phyloP scores from a whole-genome alignment of 2,797 vertebrate genomes.

The Sebastes reedi region DNA sequence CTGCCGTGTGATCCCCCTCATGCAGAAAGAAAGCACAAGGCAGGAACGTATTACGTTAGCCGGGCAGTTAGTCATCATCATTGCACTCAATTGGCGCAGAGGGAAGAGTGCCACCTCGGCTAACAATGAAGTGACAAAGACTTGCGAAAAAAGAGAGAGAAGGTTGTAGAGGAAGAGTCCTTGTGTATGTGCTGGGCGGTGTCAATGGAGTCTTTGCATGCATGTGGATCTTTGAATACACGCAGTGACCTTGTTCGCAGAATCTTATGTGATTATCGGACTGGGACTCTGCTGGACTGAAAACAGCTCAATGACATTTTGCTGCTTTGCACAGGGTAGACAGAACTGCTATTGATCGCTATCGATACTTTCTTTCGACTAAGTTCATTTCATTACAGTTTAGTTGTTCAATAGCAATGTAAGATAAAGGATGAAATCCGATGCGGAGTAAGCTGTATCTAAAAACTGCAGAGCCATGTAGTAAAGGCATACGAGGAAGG shows the following conservation, averaged over 20 bases:
- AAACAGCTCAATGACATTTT: conserved; percentile 73
- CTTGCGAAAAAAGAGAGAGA: not conserved
- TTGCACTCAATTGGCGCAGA: conserved; percentile 43
- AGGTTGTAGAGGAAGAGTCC: not conserved
- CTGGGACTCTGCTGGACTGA: conserved; percentile 48
- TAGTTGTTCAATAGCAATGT: conserved; percentile 44
- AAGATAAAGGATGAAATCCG: conserved; percentile 43
- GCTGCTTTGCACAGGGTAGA: conserved; percentile 48
- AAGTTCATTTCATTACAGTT: conserved; percentile 66
- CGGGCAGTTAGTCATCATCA: conserved; percentile 68
- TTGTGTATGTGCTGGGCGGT: not conserved
- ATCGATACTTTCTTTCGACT: conserved; percentile 50
- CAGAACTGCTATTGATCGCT: conserved; percentile 55
- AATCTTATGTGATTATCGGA: conserved; percentile 67
- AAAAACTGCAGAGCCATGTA: conserved; percentile 38
- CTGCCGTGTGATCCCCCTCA: conserved; percentile 19
- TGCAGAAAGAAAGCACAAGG: conserved; percentile 38
- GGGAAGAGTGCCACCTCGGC: conserved; percentile 38
- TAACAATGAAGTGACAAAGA: conserved; percentile 48
- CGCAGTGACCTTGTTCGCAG: conserved; percentile 64
- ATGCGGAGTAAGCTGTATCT: conserved; percentile 30
- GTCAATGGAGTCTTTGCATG: conserved; percentile 13
- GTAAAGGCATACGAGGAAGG: not conserved
- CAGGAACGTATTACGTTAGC: conserved; percentile 43
- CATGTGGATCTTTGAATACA: conserved; percentile 31